A percentile compares a stretch with the other conserved stretches of the same genome.
phyloP scores from a whole-genome alignment of 30 jellyfish, hydroid and myxozoan genomes.

The Phacellophora camtschatica region DNA sequence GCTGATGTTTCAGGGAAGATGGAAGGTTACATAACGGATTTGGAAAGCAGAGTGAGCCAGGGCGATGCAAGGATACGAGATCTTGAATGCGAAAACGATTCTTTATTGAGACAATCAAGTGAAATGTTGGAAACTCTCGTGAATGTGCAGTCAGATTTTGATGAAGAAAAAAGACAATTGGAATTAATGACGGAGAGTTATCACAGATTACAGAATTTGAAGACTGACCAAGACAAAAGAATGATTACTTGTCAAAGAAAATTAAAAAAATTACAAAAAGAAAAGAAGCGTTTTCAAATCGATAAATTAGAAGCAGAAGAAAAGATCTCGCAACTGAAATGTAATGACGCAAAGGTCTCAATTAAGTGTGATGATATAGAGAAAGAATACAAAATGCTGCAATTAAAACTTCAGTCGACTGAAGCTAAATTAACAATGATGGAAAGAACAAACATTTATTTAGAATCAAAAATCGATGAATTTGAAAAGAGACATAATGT shows the following conservation, averaged over 20 bases:
- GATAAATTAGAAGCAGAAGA: constrained; percentile 67
- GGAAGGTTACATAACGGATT: constrained; percentile 64
- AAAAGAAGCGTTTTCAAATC: constrained; percentile 62
- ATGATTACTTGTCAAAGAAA: constrained; percentile 63
- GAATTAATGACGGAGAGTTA: constrained; percentile 49
- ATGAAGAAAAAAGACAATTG: constrained; percentile 61
- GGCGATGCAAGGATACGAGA: constrained; percentile 76
- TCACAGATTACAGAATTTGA: constrained; percentile 30
- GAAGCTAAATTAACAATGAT: constrained; percentile 93
- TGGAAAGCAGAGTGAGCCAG: constrained; percentile 72
- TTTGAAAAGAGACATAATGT: constrained; percentile 13
- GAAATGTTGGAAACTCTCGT: constrained; percentile 65
- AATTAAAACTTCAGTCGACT: constrained; percentile 88
- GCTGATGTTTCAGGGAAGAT: constrained; percentile 63
- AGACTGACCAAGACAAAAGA: constrained; percentile 79
- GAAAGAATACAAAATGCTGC: constrained; percentile 78
- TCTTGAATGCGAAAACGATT: constrained; percentile 75
- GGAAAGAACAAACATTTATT: constrained; percentile 79
- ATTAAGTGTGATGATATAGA: constrained; percentile 67
- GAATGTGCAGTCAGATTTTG: constrained; percentile 39
- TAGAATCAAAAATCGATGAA: constrained; percentile 73
- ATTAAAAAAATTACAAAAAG: constrained; percentile 73
- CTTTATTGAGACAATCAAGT: constrained; percentile 57
- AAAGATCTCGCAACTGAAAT: constrained; percentile 51
- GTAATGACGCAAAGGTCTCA: constrained; percentile 28